These are phyloP conservation scores for Mus musculus DNA, from an alignment of 2,113 vertebrate genomes.

Conservation along the genomic window DNA sequence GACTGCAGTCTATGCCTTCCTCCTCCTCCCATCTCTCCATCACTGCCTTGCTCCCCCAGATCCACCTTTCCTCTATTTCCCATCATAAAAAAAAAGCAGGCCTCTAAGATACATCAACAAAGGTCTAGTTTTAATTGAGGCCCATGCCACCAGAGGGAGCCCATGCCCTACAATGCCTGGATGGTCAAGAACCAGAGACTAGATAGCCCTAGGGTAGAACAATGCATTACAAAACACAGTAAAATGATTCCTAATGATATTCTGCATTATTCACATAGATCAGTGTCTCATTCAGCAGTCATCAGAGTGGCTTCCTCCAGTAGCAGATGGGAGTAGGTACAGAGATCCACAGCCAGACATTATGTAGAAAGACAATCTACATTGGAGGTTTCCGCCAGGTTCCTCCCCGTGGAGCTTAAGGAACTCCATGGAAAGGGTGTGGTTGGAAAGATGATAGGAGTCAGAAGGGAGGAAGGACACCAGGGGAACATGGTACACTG, in stretches of 20 bases:
- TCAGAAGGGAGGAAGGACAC: background rate
- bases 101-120: background rate
- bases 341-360: background rate
- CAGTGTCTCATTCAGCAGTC: background rate
- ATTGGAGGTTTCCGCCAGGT: background rate
- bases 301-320: background rate
- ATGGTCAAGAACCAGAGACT: background rate
- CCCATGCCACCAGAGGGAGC: background rate
- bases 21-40: background rate
- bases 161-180: background rate
- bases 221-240: background rate
- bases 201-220: background rate
- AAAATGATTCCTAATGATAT: background rate
- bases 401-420: background rate
- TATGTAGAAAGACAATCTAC: background rate
- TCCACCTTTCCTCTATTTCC: background rate
- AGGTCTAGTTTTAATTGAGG: background rate
- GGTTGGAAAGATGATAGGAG: background rate
- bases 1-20: background rate
- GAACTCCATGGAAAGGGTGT: background rate
- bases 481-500: background rate
- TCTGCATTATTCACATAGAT: background rate
- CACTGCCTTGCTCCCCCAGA: background rate
- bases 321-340: background rate
- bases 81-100: background rate